A percentile compares a stretch with the other conserved stretches of the same genome.
These are phyloP conservation scores for Ferrisia virgata DNA, from an alignment of 2,888 invertebrate genomes.

Conservation along the genomic window DNA sequence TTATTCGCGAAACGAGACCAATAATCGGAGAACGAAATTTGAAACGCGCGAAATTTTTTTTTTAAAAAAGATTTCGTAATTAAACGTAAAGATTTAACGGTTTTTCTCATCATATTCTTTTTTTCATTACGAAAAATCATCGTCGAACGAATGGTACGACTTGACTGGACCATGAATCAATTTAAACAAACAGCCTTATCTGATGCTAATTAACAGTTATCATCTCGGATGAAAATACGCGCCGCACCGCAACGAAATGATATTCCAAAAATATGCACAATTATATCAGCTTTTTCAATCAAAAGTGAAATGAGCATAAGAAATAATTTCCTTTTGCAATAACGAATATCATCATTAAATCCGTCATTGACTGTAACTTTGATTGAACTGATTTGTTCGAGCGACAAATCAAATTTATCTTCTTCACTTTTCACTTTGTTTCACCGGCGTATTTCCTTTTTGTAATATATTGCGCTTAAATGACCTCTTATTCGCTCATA, in stretches of 20 bases:
- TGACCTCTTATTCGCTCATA: too few relatives aligned
- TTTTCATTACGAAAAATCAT: neutral
- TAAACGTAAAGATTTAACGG: neutral
- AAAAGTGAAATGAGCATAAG: neutral
- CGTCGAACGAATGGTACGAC: neutral
- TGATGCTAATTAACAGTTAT: neutral
- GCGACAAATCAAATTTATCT: constrained; percentile 11
- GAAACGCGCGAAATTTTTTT: too few relatives aligned
- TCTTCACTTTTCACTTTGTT: neutral
- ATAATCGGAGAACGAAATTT: neutral
- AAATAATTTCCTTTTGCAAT: neutral
- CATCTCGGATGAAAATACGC: neutral
- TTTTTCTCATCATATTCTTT: neutral
- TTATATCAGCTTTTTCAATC: neutral
- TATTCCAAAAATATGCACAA: neutral
- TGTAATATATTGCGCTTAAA: neutral
- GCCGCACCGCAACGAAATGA: neutral
- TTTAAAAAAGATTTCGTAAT: neutral
- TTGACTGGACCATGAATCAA: neutral
- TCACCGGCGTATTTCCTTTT: neutral
- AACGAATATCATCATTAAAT: neutral
- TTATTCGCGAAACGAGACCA: too few relatives aligned
- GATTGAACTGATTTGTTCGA: neutral
- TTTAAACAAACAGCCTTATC: neutral
- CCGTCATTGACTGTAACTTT: neutral